A percentile compares a stretch with the other conserved stretches of the same genome.
These are phyloP conservation scores for Amazona guildingii DNA, from an alignment of 2,113 vertebrate genomes.

Conservation along the genomic window DNA sequence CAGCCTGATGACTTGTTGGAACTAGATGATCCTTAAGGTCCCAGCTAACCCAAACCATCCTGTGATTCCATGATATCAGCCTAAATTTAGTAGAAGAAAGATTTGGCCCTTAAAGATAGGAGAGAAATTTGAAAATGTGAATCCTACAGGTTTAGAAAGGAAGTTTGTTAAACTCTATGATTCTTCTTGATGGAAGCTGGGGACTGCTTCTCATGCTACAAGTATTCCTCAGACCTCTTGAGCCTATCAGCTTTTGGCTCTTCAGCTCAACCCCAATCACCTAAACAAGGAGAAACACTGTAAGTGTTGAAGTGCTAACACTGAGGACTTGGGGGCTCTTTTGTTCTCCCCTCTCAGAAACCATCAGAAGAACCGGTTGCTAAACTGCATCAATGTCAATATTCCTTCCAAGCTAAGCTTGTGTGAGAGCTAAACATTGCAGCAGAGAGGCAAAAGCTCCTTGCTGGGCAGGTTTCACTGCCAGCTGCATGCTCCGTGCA, in stretches of 20 bases:
- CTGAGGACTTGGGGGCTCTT: neutral
- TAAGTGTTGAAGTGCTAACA: neutral
- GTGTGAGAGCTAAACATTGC: rapidly evolving
- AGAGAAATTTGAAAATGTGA: neutral
- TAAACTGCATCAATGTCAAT: neutral
- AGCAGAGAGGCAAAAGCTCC: neutral
- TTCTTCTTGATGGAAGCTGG: neutral
- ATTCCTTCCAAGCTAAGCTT: neutral
- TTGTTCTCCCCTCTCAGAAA: neutral
- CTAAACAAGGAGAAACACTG: neutral
- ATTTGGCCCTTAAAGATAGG: neutral
- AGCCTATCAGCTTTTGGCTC: neutral
- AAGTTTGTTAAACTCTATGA: neutral
- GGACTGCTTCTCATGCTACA: neutral
- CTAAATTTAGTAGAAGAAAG: neutral
- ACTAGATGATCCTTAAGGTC: neutral
- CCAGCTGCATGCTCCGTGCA: rapidly evolving
- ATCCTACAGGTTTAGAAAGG: neutral
- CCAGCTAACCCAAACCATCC: neutral
- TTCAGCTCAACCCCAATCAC: neutral
- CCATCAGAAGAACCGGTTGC: neutral
- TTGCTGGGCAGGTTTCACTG: neutral
- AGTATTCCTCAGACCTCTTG: neutral
- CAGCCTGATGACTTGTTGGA: neutral
- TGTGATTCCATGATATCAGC: neutral